These are phyloP conservation scores for Ondatra zibethicus DNA, from an alignment of 2,113 vertebrate species.

Conservation along the genomic window DNA sequence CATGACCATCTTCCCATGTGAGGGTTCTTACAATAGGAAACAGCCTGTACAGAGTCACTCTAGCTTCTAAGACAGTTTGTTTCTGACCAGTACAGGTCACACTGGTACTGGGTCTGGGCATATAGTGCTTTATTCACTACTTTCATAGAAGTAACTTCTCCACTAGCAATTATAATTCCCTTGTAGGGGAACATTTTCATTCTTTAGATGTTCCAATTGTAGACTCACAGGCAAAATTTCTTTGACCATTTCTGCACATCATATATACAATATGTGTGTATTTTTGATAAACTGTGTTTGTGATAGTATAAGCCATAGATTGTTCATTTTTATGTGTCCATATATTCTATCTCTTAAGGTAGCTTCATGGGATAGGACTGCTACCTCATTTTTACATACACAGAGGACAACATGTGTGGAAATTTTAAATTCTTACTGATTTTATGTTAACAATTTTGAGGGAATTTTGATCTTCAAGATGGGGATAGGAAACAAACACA, in stretches of 20 bases:
- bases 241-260: not conserved
- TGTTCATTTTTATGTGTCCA: not conserved
- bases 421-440: conserved; percentile 13
- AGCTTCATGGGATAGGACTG: not conserved
- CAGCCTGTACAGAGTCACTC: not conserved
- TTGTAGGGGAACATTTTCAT: not conserved
- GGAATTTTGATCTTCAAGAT: conserved; percentile 44
- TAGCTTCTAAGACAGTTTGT: not conserved
- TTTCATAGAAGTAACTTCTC: not conserved
- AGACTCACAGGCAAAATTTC: not conserved
- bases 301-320: not conserved
- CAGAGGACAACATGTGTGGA: not conserved
- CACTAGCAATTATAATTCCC: not conserved
- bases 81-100: not conserved
- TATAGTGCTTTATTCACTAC: not conserved
- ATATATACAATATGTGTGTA: not conserved
- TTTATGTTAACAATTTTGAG: conserved; percentile 44
- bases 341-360: conserved; percentile 31
- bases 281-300: conserved; percentile 34
- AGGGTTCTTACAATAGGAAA: not conserved
- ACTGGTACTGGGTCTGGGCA: not conserved
- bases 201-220: not conserved
- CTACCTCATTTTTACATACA: not conserved
- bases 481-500: conserved; percentile 11
- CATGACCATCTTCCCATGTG: not conserved